These are phyloP conservation scores for Tachuris rubrigastra DNA, from an alignment of 2,113 vertebrate species.

Conservation along the genomic window DNA sequence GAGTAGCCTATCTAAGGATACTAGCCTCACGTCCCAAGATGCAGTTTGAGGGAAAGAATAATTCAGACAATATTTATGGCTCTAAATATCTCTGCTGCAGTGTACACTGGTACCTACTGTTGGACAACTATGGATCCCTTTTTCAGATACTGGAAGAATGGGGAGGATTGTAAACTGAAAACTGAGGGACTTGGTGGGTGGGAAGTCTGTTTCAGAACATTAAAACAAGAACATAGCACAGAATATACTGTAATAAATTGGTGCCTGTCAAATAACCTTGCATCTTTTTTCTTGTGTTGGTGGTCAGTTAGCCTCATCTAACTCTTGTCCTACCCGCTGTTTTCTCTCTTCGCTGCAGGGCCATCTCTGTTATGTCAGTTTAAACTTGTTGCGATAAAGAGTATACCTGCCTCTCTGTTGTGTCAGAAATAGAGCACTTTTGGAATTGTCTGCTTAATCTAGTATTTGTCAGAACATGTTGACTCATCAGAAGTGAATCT, in stretches of 20 bases:
- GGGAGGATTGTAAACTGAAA: background rate
- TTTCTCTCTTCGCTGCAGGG: background rate
- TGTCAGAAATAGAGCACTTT: background rate
- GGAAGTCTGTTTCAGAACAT: background rate
- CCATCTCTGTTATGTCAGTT: background rate
- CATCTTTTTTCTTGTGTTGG: background rate
- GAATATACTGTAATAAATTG: background rate
- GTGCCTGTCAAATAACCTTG: background rate
- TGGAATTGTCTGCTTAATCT: slow-evolving; percentile 13
- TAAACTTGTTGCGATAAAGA: background rate
- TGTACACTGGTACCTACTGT: background rate
- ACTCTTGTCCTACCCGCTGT: background rate
- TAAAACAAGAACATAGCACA: background rate
- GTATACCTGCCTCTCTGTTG: background rate
- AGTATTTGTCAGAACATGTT: slow-evolving; percentile 23
- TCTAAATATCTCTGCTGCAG: background rate
- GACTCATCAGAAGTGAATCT: background rate
- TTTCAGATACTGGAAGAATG: background rate
- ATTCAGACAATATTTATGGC: background rate
- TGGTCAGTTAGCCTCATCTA: background rate
- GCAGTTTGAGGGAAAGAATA: background rate
- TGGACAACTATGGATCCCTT: background rate
- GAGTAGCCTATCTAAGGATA: background rate
- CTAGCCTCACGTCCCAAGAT: background rate
- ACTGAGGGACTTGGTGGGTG: background rate